These are phyloP conservation scores for Arrhamphus sclerolepis DNA, from an alignment of 2,797 vertebrate species.

Conservation along the genomic window DNA sequence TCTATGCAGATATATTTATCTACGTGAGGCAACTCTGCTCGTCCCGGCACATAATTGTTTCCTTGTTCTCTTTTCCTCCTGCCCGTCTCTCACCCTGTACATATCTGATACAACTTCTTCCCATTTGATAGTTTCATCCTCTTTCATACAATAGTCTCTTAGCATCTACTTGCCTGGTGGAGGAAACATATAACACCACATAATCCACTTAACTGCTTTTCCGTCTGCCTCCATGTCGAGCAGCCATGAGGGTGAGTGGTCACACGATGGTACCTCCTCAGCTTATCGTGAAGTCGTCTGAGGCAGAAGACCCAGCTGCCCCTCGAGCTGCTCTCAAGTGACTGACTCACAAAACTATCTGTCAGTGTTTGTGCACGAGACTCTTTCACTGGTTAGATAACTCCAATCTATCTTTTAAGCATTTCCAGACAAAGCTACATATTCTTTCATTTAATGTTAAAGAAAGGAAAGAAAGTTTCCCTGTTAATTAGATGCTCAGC, in stretches of 20 bases:
- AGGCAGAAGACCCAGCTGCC: conserved; percentile 35
- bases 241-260: conserved; percentile 57
- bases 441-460: too few relatives aligned
- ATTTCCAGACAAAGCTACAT: too few relatives aligned
- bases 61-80: too few relatives aligned
- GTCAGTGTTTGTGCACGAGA: not conserved
- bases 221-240: conserved; percentile 48
- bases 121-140: conserved; percentile 7
- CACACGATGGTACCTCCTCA: conserved; percentile 38
- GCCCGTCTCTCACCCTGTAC: not conserved
- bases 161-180: conserved; percentile 32
- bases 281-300: conserved; percentile 39
- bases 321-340: conserved; percentile 18
- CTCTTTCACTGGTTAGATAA: too few relatives aligned
- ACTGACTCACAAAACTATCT: conserved; percentile 34
- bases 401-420: too few relatives aligned
- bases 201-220: conserved; percentile 68
- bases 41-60: not conserved
- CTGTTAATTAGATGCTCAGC: too few relatives aligned
- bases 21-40: not conserved
- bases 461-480: too few relatives aligned
- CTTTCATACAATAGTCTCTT: conserved; percentile 16
- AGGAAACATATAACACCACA: conserved; percentile 67
- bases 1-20: too few relatives aligned
- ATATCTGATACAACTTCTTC: conserved; percentile 9